A percentile compares a stretch with the other conserved stretches of the same genome.
Conservation (phyloP, 2,113 vertebrate genomes). For the Gadus chalcogrammus region DNA sequence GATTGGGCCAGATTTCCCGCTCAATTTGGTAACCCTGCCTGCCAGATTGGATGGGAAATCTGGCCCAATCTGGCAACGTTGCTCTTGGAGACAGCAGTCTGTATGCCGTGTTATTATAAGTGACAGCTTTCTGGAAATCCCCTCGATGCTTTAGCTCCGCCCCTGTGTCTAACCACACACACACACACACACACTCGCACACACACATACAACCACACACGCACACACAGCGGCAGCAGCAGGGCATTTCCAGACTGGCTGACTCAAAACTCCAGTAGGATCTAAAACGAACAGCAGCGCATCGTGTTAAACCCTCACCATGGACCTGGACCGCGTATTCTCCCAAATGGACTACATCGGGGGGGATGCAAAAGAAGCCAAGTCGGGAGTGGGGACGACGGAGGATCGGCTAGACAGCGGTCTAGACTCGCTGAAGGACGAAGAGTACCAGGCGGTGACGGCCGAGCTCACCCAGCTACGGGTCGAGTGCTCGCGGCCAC, state of each 20-base stretch:
- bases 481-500: conserved; percentile 59
- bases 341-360: conserved; percentile 70
- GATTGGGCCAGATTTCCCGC: too few species aligned
- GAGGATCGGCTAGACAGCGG: conserved; percentile 92
- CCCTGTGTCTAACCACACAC: conserved; percentile 27
- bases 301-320: conserved; percentile 14
- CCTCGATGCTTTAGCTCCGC: conserved; percentile 62
- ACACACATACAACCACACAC: neutral
- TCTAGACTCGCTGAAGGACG: conserved; percentile 90
- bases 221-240: conserved; percentile 3
- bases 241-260: conserved; percentile 34
- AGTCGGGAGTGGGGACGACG: conserved; percentile 39
- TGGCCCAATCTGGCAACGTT: too few species aligned
- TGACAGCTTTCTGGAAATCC: conserved; percentile 75
- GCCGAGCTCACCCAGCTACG: conserved; percentile 76
- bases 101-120: conserved; percentile 55
- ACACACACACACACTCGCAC: conserved; percentile 15
- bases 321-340: conserved; percentile 61
- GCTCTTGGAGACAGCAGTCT: conserved; percentile 49
- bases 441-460: conserved; percentile 83
- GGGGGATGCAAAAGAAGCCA: conserved; percentile 69
- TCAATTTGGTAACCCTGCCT: too few species aligned
- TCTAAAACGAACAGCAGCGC: conserved; percentile 13
- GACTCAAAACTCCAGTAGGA: neutral
- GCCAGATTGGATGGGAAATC: too few species aligned